Conservation (phyloP, 2,888 invertebrate genomes). For the Trichogramma evanescens region DNA sequence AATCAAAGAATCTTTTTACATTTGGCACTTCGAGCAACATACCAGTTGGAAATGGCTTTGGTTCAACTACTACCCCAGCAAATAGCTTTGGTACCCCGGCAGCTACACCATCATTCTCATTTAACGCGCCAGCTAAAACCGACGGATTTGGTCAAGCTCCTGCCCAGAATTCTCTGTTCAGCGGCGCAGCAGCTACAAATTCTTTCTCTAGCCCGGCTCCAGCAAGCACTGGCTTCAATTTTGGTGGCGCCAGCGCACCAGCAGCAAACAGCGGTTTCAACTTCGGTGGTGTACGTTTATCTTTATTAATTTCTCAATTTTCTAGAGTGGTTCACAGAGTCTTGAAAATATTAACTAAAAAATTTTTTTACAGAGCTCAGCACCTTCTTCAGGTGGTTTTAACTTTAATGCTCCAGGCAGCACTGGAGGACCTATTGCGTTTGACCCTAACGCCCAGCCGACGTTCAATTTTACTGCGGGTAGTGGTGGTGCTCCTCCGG, state of each 20-base stretch:
- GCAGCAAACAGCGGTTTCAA: constrained; percentile 5
- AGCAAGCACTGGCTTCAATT: constrained; percentile 33
- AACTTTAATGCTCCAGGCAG: constrained; percentile 37
- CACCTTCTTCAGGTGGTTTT: constrained; percentile 35
- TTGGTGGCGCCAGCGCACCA: constrained; percentile 20
- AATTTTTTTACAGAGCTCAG: constrained; percentile 6
- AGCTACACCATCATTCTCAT: constrained; percentile 27
- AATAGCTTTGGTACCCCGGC: neutral
- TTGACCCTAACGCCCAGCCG: constrained; percentile 48
- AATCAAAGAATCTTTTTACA: constrained; percentile 29
- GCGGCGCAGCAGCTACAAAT: constrained; percentile 31
- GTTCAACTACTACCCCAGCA: constrained; percentile 19
- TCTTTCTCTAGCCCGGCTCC: constrained; percentile 28
- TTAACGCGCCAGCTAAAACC: constrained; percentile 35
- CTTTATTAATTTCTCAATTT: neutral
- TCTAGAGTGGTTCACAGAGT: neutral
- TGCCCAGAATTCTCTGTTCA: constrained; percentile 32
- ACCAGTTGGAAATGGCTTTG: constrained; percentile 27
- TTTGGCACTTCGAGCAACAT: constrained; percentile 27
- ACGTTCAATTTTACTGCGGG: constrained; percentile 51
- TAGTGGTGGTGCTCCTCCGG: constrained; percentile 34
- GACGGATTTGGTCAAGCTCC: constrained; percentile 34
- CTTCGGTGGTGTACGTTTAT: constrained; percentile 13
- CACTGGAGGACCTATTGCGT: constrained; percentile 31
- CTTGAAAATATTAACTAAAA: neutral